Conservation (phyloP, 2,888 invertebrate genomes). For the Coremacera marginata region DNA sequence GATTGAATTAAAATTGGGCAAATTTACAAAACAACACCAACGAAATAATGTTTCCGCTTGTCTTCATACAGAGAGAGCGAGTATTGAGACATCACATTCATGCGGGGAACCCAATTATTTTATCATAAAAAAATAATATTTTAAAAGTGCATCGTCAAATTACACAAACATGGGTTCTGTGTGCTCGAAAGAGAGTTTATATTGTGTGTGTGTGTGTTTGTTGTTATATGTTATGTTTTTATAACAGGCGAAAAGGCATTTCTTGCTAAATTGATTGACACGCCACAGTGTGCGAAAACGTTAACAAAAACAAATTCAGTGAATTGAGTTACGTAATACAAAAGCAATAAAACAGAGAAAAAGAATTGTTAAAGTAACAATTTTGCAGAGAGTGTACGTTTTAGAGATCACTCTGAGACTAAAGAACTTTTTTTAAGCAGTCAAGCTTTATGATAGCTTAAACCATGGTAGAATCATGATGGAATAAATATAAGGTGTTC, state of each 20-base stretch:
- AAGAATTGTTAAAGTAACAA: not conserved
- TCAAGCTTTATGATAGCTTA: too few species aligned
- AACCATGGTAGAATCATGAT: too few species aligned
- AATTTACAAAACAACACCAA: constrained; percentile 44
- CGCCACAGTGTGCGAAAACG: constrained; percentile 17
- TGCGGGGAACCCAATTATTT: constrained; percentile 64
- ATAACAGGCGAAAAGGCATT: constrained; percentile 20
- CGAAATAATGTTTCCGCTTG: constrained; percentile 56
- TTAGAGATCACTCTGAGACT: too few species aligned
- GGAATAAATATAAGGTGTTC: too few species aligned
- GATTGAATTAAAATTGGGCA: constrained; percentile 59
- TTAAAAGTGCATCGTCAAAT: constrained; percentile 64
- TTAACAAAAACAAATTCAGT: not conserved
- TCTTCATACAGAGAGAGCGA: constrained; percentile 50
- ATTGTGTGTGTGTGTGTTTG: constrained; percentile 57
- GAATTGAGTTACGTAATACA: not conserved
- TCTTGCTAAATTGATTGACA: not conserved
- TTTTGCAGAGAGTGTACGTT: too few species aligned
- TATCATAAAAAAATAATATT: constrained; percentile 60
- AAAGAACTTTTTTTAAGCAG: not conserved
- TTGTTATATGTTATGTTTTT: constrained; percentile 52
- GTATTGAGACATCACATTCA: constrained; percentile 18
- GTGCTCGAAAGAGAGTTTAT: constrained; percentile 38
- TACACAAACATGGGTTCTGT: constrained; percentile 52
- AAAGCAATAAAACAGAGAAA: not conserved